These are phyloP conservation scores for Eptesicus fuscus DNA, from an alignment of 2,113 vertebrate species.

Conservation along the genomic window DNA sequence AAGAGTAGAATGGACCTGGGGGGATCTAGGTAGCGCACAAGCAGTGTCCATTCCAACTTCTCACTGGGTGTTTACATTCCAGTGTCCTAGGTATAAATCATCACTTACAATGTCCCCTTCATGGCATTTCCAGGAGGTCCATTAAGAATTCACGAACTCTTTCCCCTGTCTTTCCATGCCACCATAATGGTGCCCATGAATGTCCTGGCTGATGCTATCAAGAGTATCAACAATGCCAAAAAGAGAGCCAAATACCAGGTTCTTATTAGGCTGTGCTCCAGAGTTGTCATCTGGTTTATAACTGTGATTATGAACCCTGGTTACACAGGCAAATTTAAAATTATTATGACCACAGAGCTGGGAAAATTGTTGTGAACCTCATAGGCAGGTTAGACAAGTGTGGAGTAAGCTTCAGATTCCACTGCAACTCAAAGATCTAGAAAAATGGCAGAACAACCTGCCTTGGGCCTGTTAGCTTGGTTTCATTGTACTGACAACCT, in stretches of 20 bases:
- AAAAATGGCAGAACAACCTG: neutral
- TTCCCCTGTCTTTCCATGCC: neutral
- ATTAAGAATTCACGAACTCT: neutral
- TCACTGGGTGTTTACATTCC: neutral
- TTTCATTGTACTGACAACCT: neutral
- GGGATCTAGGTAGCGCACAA: neutral
- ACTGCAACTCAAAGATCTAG: neutral
- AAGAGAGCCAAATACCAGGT: neutral
- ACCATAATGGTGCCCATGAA: neutral
- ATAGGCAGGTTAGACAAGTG: neutral
- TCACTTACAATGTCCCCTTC: neutral
- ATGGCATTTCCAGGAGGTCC: neutral
- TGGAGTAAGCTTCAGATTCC: neutral
- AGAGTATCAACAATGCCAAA: neutral
- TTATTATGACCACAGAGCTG: neutral
- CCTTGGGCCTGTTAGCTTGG: neutral
- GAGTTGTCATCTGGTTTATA: neutral
- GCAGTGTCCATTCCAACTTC: neutral
- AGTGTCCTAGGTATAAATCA: neutral
- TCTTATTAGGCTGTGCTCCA: neutral
- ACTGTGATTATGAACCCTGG: neutral
- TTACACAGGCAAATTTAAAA: neutral
- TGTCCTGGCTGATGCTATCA: neutral
- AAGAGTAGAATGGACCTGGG: neutral
- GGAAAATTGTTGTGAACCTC: neutral